These are phyloP conservation scores for Hipparchia semele DNA, from an alignment of 2,888 invertebrate species.

Conservation along the genomic window DNA sequence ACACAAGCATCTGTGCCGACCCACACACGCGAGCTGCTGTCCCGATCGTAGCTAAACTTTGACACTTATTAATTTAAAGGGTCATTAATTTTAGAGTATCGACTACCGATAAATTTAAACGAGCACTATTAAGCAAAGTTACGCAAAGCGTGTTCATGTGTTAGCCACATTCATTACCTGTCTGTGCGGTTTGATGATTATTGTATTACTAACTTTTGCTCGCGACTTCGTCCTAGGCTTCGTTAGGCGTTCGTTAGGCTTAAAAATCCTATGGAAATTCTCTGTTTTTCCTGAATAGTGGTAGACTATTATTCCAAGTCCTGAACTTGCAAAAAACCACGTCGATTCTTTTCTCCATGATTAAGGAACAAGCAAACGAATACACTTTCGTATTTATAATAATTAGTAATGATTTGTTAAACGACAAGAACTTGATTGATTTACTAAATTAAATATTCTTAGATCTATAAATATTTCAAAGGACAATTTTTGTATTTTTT, in stretches of 20 bases:
- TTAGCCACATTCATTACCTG: constrained; percentile 34
- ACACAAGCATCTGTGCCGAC: constrained; percentile 48
- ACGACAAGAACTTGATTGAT: neutral
- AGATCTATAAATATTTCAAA: too few relatives aligned
- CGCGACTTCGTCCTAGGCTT: too few relatives aligned
- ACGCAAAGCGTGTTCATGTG: constrained; percentile 29
- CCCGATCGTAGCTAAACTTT: constrained; percentile 64
- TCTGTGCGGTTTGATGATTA: constrained; percentile 9
- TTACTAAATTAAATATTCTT: neutral
- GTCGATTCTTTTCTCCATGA: too few relatives aligned
- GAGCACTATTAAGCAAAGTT: constrained; percentile 41
- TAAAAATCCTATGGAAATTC: too few relatives aligned
- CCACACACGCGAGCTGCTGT: constrained; percentile 47
- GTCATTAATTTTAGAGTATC: constrained; percentile 70
- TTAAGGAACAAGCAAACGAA: too few relatives aligned
- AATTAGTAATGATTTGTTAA: neutral
- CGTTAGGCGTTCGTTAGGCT: too few relatives aligned
- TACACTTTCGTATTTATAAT: neutral
- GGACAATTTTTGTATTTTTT: too few relatives aligned
- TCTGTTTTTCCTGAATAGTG: too few relatives aligned
- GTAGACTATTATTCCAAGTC: too few relatives aligned
- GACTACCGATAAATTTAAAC: constrained; percentile 52
- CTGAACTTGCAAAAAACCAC: too few relatives aligned
- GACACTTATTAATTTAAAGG: constrained; percentile 79
- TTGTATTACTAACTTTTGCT: too few relatives aligned